A percentile compares a stretch with the other conserved stretches of the same genome.
phyloP scores from a whole-genome alignment of 2,797 vertebrate genomes.

The Echiichthys vipera region DNA sequence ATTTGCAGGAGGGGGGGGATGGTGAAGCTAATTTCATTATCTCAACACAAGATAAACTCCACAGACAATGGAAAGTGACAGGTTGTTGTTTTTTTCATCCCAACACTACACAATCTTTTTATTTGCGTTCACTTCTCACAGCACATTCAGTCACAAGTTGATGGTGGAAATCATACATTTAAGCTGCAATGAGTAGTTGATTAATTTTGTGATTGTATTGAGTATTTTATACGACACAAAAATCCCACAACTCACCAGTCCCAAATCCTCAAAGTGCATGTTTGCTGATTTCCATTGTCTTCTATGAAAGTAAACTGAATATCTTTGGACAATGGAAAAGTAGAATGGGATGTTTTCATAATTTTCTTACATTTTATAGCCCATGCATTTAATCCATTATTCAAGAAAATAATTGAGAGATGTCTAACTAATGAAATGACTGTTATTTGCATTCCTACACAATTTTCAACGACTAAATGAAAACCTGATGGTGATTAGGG shows the following conservation, averaged over 20 bases:
- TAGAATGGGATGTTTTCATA: not conserved
- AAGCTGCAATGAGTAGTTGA: not conserved
- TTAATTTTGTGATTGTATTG: not conserved
- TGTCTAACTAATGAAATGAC: no score
- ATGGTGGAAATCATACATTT: not conserved
- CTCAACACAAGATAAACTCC: conserved; percentile 81
- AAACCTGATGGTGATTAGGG: no score
- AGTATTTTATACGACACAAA: not conserved
- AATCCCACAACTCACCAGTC: not conserved
- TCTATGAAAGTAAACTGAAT: not conserved
- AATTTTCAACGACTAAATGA: no score
- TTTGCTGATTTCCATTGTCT: not conserved
- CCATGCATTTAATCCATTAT: no score
- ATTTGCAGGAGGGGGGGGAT: conserved; percentile 60
- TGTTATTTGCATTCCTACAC: no score
- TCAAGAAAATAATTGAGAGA: no score
- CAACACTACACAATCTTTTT: not conserved
- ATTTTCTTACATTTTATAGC: not conserved
- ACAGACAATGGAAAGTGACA: conserved; percentile 55
- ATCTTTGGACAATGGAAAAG: not conserved
- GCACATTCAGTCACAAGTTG: not conserved
- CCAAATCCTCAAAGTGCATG: not conserved
- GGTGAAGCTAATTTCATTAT: conserved; percentile 77
- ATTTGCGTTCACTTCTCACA: not conserved
- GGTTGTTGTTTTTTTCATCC: conserved; percentile 5